phyloP scores from a whole-genome alignment of 2,888 invertebrate species.

The Aphidius colemani region DNA sequence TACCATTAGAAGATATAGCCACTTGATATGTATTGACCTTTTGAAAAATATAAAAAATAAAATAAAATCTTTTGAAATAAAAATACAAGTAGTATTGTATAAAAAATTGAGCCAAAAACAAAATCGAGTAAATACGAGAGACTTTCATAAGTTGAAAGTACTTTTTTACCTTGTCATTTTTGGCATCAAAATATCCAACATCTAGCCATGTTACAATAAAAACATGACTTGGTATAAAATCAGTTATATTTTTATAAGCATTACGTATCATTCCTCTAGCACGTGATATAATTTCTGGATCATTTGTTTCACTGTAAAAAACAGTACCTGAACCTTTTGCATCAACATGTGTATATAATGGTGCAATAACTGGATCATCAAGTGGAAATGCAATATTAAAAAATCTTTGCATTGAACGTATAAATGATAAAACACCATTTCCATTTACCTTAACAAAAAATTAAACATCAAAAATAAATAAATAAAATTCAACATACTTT shows the following conservation, averaged over 20 bases:
- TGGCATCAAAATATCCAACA: slow-evolving; percentile 76
- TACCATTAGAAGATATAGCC: slow-evolving; percentile 68
- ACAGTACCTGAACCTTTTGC: slow-evolving; percentile 74
- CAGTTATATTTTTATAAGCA: slow-evolving; percentile 72
- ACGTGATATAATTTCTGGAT: slow-evolving; percentile 67
- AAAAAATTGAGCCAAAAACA: background rate
- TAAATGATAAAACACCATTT: slow-evolving; percentile 87
- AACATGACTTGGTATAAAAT: slow-evolving; percentile 77
- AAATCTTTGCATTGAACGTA: slow-evolving; percentile 84
- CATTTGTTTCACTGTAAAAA: slow-evolving; percentile 73
- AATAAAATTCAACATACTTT: slow-evolving; percentile 17
- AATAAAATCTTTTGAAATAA: background rate
- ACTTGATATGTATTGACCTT: slow-evolving; percentile 88
- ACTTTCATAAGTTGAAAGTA: background rate
- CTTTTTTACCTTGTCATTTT: slow-evolving; percentile 66
- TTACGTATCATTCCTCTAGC: slow-evolving; percentile 74
- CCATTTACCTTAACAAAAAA: slow-evolving; percentile 77
- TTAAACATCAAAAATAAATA: background rate
- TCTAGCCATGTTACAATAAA: slow-evolving; percentile 91
- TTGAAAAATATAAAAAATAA: slow-evolving; percentile 3
- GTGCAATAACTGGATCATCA: slow-evolving; percentile 87
- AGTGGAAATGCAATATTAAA: slow-evolving; percentile 87
- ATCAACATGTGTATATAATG: slow-evolving; percentile 90
- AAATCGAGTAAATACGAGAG: background rate
- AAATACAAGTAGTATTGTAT: background rate